Evolutionary conservation across 2,888 invertebrate genomes (phyloP).

Genomic region (Timema cristinae): DNA sequence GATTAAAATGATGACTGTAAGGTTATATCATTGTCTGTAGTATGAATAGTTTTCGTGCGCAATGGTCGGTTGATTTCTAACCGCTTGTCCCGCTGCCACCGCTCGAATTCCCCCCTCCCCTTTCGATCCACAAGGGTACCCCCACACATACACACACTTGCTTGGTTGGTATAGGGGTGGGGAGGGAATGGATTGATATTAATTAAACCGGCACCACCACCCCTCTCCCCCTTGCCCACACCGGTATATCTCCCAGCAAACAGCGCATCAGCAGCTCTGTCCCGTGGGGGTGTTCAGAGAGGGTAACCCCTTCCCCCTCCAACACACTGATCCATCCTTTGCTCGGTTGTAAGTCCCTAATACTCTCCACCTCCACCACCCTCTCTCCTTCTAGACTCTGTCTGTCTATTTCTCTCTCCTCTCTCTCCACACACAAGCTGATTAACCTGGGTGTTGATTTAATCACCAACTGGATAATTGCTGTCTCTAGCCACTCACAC

Average conservation of each 20-base stretch:
- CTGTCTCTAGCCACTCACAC: constrained; percentile 28
- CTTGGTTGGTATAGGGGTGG: too few relatives aligned
- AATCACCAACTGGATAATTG: constrained; percentile 35
- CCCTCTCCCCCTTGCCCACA: too few relatives aligned
- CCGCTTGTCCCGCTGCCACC: background rate
- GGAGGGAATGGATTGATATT: constrained; percentile 29
- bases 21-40: too few relatives aligned
- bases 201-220: constrained; percentile 27
- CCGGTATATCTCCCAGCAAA: background rate
- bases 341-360: too few relatives aligned
- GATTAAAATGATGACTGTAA: too few relatives aligned
- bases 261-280: background rate
- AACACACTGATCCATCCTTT: too few relatives aligned
- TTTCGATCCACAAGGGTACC: background rate
- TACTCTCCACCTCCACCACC: too few relatives aligned
- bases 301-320: background rate
- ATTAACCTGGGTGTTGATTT: constrained; percentile 36
- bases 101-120: background rate
- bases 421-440: constrained; percentile 28
- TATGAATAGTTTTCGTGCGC: too few relatives aligned
- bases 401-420: background rate
- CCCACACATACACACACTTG: background rate
- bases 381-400: too few relatives aligned
- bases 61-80: too few relatives aligned
- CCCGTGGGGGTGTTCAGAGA: constrained; percentile 14